Evolutionary conservation across 2,113 vertebrate genomes (phyloP).

Genomic region (Corythornis cristatus): DNA sequence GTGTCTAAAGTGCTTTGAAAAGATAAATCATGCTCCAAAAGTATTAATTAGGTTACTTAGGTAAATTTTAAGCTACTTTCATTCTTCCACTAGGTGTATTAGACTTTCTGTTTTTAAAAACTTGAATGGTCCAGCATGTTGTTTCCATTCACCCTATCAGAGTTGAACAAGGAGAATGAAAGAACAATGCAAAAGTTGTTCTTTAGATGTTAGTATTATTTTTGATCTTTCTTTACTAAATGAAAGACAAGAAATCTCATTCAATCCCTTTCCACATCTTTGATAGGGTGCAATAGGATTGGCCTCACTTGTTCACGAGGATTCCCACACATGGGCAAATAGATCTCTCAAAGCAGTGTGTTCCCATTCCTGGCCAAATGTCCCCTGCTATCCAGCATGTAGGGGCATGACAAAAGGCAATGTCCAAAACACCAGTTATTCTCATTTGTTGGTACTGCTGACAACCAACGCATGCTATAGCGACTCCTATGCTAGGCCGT

Average conservation of each 20-base stretch:
- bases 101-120: neutral
- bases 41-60: neutral
- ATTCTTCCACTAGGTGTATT: neutral
- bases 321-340: neutral
- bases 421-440: neutral
- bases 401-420: neutral
- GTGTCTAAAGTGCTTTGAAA: neutral
- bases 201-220: neutral
- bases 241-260: neutral
- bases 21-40: neutral
- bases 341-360: neutral
- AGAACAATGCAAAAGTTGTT: neutral
- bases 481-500: neutral
- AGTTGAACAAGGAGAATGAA: neutral
- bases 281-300: neutral
- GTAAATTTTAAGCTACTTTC: neutral
- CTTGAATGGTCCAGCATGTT: neutral
- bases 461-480: neutral
- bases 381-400: neutral
- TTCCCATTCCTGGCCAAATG: neutral
- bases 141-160: neutral
- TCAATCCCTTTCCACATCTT: neutral
- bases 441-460: neutral
- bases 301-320: neutral
- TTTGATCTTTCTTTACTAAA: neutral